These are phyloP conservation scores for Pelosia muscerda DNA, from an alignment of 2,888 invertebrate genomes.

Conservation along the genomic window DNA sequence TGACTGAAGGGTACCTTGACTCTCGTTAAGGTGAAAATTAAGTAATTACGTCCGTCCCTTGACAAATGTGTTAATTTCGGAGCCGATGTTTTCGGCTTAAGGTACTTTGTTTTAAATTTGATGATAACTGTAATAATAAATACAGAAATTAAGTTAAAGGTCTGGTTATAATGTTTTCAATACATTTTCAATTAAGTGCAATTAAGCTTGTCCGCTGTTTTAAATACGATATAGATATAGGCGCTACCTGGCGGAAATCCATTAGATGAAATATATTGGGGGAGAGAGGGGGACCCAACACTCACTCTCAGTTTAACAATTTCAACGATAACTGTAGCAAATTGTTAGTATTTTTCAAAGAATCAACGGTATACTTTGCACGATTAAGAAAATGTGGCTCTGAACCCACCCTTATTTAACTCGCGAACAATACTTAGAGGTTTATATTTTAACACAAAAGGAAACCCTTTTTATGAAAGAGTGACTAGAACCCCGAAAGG, in stretches of 20 bases:
- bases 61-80: constrained; percentile 17
- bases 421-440: constrained; percentile 11
- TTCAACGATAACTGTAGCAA: too few species aligned
- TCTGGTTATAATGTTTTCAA: not conserved
- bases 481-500: not conserved
- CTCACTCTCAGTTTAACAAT: too few species aligned
- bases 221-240: too few species aligned
- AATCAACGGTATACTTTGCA: not conserved
- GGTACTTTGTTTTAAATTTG: constrained; percentile 2
- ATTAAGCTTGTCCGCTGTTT: too few species aligned
- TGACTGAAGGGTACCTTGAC: not conserved
- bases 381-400: not conserved
- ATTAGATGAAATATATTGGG: too few species aligned
- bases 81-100: constrained; percentile 3
- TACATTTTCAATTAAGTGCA: not conserved
- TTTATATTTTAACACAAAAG: constrained; percentile 7
- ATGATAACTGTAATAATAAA: not conserved
- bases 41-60: constrained; percentile 18
- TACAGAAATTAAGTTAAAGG: not conserved
- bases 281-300: too few species aligned
- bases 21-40: constrained; percentile 20
- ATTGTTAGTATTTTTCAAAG: too few species aligned
- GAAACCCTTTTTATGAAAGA: constrained; percentile 8
- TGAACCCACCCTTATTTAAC: not conserved
- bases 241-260: too few species aligned